Conservation (phyloP, 2,797 vertebrate genomes). For the Phaenicophaeus curvirostris region DNA sequence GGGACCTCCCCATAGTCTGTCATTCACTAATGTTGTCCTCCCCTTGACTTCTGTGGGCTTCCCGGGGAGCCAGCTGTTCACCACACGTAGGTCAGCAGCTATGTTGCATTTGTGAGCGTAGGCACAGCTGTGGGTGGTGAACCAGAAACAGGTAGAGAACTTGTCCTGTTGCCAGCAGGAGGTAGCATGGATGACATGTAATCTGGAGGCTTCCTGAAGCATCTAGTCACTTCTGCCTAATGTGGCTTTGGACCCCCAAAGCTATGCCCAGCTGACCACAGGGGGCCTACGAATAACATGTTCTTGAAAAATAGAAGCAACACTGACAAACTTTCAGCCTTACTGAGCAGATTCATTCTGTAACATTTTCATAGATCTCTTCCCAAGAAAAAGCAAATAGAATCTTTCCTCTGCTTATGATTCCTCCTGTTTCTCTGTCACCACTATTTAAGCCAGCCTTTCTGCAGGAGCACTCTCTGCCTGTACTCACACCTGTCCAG, state of each 20-base stretch:
- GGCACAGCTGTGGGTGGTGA: conserved; percentile 57
- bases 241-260: not conserved
- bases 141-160: conserved; percentile 47
- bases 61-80: conserved; percentile 47
- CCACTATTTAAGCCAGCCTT: not conserved
- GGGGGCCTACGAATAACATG: not conserved
- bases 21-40: conserved; percentile 54
- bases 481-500: not conserved
- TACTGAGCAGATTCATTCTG: not conserved
- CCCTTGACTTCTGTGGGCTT: conserved; percentile 48
- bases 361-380: not conserved
- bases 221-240: not conserved
- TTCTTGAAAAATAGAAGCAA: not conserved
- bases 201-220: not conserved
- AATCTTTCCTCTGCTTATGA: not conserved
- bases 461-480: not conserved
- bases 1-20: conserved; percentile 52
- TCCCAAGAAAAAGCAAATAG: not conserved
- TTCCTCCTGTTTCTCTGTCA: not conserved
- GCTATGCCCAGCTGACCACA: not conserved
- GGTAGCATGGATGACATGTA: not conserved
- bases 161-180: conserved; percentile 14
- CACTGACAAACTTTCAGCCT: not conserved
- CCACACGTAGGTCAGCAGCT: not conserved
- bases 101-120: not conserved